phyloP scores from a whole-genome alignment of 2,888 invertebrate species.

The Athrips mouffetella region DNA sequence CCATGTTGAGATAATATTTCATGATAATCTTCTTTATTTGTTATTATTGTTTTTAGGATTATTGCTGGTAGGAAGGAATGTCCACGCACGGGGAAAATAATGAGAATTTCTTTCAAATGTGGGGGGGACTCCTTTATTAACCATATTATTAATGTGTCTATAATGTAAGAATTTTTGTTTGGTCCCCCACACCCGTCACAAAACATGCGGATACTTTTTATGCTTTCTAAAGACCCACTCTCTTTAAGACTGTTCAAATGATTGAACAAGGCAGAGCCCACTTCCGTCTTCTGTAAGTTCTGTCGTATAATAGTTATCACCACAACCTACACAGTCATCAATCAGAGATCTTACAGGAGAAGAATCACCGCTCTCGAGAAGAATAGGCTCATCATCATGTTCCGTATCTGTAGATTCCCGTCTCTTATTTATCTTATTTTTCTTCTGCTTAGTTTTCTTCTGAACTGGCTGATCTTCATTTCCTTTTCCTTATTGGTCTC shows the following conservation, averaged over 20 bases:
- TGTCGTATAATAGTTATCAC: too few relatives aligned
- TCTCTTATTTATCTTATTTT: too few relatives aligned
- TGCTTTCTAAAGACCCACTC: background rate
- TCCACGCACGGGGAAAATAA: background rate
- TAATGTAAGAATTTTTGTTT: background rate
- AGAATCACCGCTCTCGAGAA: too few relatives aligned
- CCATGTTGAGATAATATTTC: conserved; percentile 12
- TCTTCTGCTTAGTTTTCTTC: too few relatives aligned
- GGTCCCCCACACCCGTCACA: background rate
- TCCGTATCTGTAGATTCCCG: too few relatives aligned
- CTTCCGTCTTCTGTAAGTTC: background rate
- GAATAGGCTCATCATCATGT: too few relatives aligned
- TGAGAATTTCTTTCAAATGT: background rate
- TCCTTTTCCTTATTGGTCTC: too few relatives aligned
- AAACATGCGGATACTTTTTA: background rate
- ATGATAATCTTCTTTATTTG: conserved; percentile 7
- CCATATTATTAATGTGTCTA: background rate
- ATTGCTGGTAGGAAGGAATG: conserved; percentile 6
- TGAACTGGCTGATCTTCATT: too few relatives aligned
- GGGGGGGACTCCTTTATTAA: background rate
- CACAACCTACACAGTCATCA: conserved; percentile 2
- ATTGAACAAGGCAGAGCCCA: background rate
- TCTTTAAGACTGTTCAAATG: background rate
- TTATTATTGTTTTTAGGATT: conserved; percentile 9
- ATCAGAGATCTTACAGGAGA: too few relatives aligned